Percentiles rank a stretch among this genome's conserved stretches.
Conservation (phyloP, 2,888 invertebrate genomes). For the Pseudococcus viburni region DNA sequence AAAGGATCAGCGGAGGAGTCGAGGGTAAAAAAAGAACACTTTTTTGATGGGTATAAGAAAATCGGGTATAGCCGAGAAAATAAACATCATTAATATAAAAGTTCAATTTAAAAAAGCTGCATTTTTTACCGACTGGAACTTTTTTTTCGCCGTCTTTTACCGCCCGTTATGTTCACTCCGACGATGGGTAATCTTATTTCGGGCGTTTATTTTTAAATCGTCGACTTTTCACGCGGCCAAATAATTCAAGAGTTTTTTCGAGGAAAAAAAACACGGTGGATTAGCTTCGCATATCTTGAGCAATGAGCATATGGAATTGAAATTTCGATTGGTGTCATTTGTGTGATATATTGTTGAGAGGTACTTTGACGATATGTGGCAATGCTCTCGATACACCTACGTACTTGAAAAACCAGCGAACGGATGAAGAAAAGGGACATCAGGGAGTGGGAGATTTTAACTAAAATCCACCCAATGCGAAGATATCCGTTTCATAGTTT, state of each 20-base stretch:
- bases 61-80: slow-evolving; percentile 35
- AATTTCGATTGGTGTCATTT: too few relatives aligned
- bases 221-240: slow-evolving; percentile 13
- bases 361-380: too few relatives aligned
- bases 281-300: background rate
- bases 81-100: slow-evolving; percentile 55
- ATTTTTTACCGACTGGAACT: slow-evolving; percentile 35
- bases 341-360: too few relatives aligned
- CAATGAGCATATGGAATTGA: too few relatives aligned
- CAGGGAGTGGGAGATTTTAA: too few relatives aligned
- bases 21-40: background rate
- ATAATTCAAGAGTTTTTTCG: slow-evolving; percentile 2
- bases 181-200: slow-evolving; percentile 41
- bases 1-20: background rate
- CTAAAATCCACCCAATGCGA: background rate
- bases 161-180: background rate
- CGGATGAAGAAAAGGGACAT: background rate
- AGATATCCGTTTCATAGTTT: slow-evolving; percentile 39
- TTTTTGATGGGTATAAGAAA: slow-evolving; percentile 50
- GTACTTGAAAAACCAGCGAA: background rate
- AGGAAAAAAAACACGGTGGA: background rate
- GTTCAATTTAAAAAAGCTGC: slow-evolving; percentile 54
- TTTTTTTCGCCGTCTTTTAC: background rate
- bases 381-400: too few relatives aligned
- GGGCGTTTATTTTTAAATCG: slow-evolving; percentile 33